Conservation (phyloP, 2,888 invertebrate genomes). For the Baccha elongata region DNA sequence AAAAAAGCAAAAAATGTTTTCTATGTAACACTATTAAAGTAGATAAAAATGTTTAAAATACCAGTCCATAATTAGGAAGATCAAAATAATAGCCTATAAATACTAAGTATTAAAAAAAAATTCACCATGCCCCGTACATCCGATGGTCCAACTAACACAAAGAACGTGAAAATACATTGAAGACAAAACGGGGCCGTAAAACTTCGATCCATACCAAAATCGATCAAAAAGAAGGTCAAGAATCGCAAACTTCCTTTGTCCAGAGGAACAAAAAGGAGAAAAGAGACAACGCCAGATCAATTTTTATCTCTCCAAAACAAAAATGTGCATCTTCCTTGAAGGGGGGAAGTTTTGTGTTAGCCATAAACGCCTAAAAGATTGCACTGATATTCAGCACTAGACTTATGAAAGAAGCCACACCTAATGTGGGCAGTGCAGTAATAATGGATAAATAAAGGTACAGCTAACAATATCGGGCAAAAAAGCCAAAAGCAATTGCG, state of each 20-base stretch:
- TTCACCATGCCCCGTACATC: neutral
- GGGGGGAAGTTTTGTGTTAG: neutral
- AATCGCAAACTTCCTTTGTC: neutral
- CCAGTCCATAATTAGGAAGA: no score
- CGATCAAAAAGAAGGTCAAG: neutral
- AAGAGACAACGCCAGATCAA: neutral
- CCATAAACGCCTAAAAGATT: no score
- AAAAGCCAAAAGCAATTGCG: no score
- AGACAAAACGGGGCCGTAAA: neutral
- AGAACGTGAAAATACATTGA: neutral
- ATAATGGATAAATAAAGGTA: no score
- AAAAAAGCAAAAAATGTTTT: no score
- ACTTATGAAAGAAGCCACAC: no score
- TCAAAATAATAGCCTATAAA: neutral
- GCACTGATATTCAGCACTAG: no score
- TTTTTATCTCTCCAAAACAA: neutral
- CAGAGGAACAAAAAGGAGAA: neutral
- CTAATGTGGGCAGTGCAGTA: no score
- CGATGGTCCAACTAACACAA: neutral
- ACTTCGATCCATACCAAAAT: neutral
- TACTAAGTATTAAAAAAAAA: neutral
- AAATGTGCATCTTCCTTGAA: neutral
- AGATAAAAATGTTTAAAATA: no score
- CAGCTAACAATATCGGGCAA: no score
- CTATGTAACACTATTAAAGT: no score